Percentiles rank a stretch among this genome's conserved stretches.
These are phyloP conservation scores for Psophia crepitans DNA, from an alignment of 2,113 vertebrate genomes.

Conservation along the genomic window DNA sequence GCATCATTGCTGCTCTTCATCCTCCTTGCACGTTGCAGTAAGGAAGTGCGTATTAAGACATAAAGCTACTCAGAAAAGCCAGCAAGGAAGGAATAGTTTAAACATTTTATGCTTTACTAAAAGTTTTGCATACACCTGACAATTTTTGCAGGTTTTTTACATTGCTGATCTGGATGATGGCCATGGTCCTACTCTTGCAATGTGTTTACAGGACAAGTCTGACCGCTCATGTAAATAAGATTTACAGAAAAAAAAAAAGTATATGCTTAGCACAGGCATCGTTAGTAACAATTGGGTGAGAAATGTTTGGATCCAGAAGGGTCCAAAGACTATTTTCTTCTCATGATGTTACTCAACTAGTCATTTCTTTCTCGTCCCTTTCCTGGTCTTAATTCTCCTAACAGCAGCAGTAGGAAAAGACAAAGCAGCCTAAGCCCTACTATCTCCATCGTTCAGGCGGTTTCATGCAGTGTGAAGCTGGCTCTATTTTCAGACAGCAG, in stretches of 20 bases:
- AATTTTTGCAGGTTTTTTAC: background rate
- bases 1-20: background rate
- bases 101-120: background rate
- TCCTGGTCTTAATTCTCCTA: background rate
- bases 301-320: background rate
- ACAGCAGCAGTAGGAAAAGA: background rate
- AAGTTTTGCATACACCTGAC: background rate
- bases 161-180: background rate
- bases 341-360: background rate
- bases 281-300: background rate
- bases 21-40: background rate
- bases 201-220: background rate
- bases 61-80: background rate
- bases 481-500: background rate
- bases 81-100: background rate
- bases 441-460: accelerated
- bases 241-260: background rate
- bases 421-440: background rate
- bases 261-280: background rate
- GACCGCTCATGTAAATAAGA: background rate
- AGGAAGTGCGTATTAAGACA: background rate
- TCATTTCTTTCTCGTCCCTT: background rate
- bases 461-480: background rate
- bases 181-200: background rate
- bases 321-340: background rate